A percentile compares a stretch with the other conserved stretches of the same genome.
phyloP scores from a whole-genome alignment of 2,797 vertebrate species.

The Chelon auratus region DNA sequence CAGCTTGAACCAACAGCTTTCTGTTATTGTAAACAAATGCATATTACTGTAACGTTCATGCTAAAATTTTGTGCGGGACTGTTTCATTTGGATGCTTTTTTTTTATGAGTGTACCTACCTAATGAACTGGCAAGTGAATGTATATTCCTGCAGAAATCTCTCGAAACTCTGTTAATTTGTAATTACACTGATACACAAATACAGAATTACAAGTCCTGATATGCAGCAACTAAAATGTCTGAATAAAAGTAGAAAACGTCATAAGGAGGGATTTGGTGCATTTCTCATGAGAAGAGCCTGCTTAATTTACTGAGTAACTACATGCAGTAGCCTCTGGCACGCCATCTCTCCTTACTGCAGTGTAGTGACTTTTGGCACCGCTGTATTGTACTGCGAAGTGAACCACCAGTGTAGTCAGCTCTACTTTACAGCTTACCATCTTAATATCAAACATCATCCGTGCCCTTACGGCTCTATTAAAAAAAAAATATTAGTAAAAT shows the following conservation, averaged over 20 bases:
- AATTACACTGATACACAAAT: background rate
- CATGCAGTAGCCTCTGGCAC: conserved; percentile 2
- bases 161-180: background rate
- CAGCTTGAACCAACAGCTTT: too few species aligned
- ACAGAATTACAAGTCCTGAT: background rate
- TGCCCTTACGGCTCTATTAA: background rate
- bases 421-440: conserved; percentile 2
- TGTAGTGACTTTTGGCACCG: conserved; percentile 26
- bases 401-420: conserved; percentile 23
- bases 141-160: background rate
- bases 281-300: background rate
- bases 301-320: background rate
- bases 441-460: conserved; percentile 16
- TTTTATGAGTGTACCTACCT: too few species aligned
- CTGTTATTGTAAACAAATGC: background rate
- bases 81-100: too few species aligned
- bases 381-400: conserved; percentile 12
- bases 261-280: background rate
- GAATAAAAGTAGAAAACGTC: background rate
- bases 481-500: background rate
- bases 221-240: background rate
- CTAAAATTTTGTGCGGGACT: too few species aligned
- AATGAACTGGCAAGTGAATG: too few species aligned
- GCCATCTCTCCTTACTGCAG: conserved; percentile 10
- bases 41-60: too few species aligned